Evolutionary conservation across 2,113 vertebrate species (phyloP).

Genomic region (Pterocles orientalis): DNA sequence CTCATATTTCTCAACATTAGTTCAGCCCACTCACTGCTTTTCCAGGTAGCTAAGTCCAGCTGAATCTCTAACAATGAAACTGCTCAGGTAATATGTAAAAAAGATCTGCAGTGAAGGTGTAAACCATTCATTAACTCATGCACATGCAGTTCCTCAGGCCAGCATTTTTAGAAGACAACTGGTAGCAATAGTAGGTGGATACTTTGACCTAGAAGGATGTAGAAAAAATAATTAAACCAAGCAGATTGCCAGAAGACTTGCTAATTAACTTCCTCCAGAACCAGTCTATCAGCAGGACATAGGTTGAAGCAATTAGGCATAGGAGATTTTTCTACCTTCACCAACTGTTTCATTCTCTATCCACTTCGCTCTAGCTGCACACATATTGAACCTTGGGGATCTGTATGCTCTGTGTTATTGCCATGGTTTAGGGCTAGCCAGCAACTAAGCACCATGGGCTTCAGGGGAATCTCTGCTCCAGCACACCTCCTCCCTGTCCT

Average conservation of each 20-base stretch:
- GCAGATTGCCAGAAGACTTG: background rate
- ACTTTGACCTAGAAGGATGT: background rate
- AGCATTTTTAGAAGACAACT: background rate
- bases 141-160: background rate
- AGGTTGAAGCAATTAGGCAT: background rate
- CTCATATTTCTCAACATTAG: background rate
- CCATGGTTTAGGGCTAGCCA: background rate
- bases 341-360: background rate
- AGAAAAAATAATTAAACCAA: background rate
- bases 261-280: background rate
- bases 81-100: background rate
- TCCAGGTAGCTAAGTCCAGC: background rate
- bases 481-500: too few species aligned
- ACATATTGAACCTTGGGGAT: background rate
- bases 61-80: background rate
- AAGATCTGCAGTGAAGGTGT: background rate
- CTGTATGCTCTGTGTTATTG: background rate
- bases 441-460: too few species aligned
- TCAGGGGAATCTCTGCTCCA: too few species aligned
- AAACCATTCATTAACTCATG: background rate
- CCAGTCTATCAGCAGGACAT: background rate
- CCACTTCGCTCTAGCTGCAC: accelerated
- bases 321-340: background rate
- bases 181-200: background rate
- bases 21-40: background rate